A percentile compares a stretch with the other conserved stretches of the same genome.
phyloP scores from a whole-genome alignment of 1,140 invertebrate species.

The Musca domestica region DNA sequence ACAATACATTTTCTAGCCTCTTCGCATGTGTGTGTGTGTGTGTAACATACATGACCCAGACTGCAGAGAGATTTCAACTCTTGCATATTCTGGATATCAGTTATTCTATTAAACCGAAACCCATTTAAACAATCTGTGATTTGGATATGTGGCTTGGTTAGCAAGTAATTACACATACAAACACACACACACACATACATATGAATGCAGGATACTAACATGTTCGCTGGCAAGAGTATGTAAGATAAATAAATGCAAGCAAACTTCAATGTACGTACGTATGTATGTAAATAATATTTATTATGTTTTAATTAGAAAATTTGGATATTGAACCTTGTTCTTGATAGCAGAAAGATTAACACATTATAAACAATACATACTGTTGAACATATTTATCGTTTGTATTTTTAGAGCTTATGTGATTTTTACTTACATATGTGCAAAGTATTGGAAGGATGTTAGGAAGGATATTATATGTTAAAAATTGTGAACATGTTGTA shows the following conservation, averaged over 20 bases:
- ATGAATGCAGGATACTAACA: too few species aligned
- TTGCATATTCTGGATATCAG: neutral
- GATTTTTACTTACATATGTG: too few species aligned
- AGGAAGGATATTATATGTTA: too few species aligned
- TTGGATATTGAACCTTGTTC: neutral
- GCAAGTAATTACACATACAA: neutral
- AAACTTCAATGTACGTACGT: too few species aligned
- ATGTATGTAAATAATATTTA: neutral
- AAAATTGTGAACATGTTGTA: too few species aligned
- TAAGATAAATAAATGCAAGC: too few species aligned
- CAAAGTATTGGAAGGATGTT: too few species aligned
- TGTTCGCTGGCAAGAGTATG: too few species aligned
- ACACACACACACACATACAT: too few species aligned
- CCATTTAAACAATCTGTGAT: constrained; percentile 13
- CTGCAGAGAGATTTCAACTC: neutral
- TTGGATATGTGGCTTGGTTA: neutral
- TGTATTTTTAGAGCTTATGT: too few species aligned
- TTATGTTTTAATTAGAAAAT: constrained; percentile 14
- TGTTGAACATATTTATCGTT: too few species aligned
- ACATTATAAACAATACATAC: constrained; percentile 1
- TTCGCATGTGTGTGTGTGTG: neutral
- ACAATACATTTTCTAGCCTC: neutral
- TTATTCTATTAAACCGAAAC: constrained; percentile 7
- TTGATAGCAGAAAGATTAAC: neutral
- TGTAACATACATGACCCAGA: neutral